Conservation (phyloP, 2,888 invertebrate species). For the Synanthedon formicaeformis region DNA sequence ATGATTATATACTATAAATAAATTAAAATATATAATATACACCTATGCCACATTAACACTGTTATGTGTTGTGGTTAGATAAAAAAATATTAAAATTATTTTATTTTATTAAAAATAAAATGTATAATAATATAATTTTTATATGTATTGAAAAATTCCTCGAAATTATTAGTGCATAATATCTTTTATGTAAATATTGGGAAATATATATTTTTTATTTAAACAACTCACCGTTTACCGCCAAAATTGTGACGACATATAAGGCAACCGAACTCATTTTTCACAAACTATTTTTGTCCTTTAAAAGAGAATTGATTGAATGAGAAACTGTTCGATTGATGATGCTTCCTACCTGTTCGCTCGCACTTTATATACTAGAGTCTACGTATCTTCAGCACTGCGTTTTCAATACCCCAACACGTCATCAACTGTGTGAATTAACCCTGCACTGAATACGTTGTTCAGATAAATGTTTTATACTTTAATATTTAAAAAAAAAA, state of each 20-base stretch:
- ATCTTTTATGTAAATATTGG: too few species aligned
- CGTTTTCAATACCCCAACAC: constrained; percentile 56
- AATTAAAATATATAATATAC: too few species aligned
- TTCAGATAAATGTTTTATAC: not conserved
- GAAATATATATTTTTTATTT: too few species aligned
- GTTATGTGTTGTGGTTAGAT: too few species aligned
- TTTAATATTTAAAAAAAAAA: too few species aligned
- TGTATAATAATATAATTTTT: too few species aligned
- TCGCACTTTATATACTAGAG: constrained; percentile 60
- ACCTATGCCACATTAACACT: too few species aligned
- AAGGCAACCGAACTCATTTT: constrained; percentile 34
- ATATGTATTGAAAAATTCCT: too few species aligned
- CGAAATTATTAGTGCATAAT: too few species aligned
- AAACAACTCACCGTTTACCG: constrained; percentile 43
- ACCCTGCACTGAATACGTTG: constrained; percentile 26
- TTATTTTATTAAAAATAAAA: too few species aligned
- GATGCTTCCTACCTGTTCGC: constrained; percentile 47
- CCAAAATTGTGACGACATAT: constrained; percentile 37
- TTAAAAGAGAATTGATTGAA: constrained; percentile 12
- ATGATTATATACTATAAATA: too few species aligned
- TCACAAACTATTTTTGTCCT: constrained; percentile 14
- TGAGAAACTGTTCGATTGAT: constrained; percentile 20
- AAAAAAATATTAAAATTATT: too few species aligned
- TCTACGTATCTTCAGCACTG: constrained; percentile 35
- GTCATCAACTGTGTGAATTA: constrained; percentile 49